phyloP scores from a whole-genome alignment of 2,797 vertebrate species.

The Remorina albescens region DNA sequence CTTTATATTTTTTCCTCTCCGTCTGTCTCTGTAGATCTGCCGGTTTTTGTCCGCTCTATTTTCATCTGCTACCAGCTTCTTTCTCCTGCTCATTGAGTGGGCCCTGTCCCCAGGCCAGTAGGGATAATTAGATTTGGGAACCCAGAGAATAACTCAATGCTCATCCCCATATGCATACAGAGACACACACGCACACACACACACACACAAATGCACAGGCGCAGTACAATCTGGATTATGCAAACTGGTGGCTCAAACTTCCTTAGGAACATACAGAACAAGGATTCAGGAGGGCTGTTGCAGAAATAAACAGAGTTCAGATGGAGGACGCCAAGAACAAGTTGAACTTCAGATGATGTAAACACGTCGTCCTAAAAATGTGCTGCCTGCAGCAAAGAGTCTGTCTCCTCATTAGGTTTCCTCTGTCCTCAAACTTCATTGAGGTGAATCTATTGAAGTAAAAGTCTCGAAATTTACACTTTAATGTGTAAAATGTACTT shows the following conservation, averaged over 20 bases:
- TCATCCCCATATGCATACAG: slow-evolving; percentile 52
- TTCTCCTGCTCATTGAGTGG: slow-evolving; percentile 68
- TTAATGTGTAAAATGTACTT: too few relatives aligned
- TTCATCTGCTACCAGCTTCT: slow-evolving; percentile 69
- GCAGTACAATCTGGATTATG: slow-evolving; percentile 78
- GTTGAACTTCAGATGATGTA: slow-evolving; percentile 53
- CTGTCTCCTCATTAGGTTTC: neutral
- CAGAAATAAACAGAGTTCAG: slow-evolving; percentile 80
- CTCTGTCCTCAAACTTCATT: neutral
- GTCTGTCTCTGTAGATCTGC: slow-evolving; percentile 52
- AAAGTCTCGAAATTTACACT: neutral
- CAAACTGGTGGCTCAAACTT: slow-evolving; percentile 74
- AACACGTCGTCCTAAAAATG: slow-evolving; percentile 40
- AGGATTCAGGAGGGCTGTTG: slow-evolving; percentile 64
- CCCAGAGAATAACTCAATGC: slow-evolving; percentile 74
- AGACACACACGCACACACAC: slow-evolving; percentile 18
- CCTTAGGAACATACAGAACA: slow-evolving; percentile 79
- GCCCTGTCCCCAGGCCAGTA: slow-evolving; percentile 71
- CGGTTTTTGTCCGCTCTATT: slow-evolving; percentile 65
- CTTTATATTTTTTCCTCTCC: slow-evolving; percentile 39
- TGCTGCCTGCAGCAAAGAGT: slow-evolving; percentile 12
- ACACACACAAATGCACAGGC: slow-evolving; percentile 20
- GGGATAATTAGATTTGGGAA: slow-evolving; percentile 83
- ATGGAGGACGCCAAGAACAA: slow-evolving; percentile 62
- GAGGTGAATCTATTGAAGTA: neutral